Conservation (phyloP, 2,888 invertebrate genomes). For the Plebejus argus region DNA sequence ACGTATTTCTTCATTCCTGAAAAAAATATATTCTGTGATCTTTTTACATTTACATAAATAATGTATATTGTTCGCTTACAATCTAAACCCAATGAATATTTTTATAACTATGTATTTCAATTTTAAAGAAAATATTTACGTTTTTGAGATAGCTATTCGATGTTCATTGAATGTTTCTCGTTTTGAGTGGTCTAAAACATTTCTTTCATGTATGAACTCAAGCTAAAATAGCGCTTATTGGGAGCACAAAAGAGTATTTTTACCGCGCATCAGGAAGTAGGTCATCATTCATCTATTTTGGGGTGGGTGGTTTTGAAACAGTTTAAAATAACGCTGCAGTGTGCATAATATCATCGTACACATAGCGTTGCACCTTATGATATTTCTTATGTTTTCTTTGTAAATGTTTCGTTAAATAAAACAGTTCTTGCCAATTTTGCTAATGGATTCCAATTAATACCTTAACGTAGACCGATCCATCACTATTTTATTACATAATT, state of each 20-base stretch:
- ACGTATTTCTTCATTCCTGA: too few relatives aligned
- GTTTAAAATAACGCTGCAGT: constrained; percentile 71
- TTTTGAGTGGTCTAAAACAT: constrained; percentile 35
- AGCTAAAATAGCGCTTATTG: constrained; percentile 38
- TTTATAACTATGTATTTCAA: background rate
- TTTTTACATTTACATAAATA: too few relatives aligned
- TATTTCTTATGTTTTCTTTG: constrained; percentile 19
- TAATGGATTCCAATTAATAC: constrained; percentile 18
- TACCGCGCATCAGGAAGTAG: constrained; percentile 58
- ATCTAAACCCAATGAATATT: background rate
- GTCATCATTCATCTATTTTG: constrained; percentile 71
- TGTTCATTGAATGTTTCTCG: constrained; percentile 38
- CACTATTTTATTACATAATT: constrained; percentile 6
- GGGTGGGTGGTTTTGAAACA: constrained; percentile 61
- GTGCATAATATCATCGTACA: constrained; percentile 62
- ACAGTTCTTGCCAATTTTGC: background rate
- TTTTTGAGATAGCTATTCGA: background rate
- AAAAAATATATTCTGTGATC: too few relatives aligned
- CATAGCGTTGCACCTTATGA: constrained; percentile 43
- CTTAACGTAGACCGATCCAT: background rate
- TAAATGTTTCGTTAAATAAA: background rate
- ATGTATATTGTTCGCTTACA: too few relatives aligned
- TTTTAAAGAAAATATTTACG: background rate
- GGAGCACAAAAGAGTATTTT: constrained; percentile 45
- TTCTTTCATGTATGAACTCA: constrained; percentile 34